Conservation (phyloP, 1,140 invertebrate genomes). For the Pinna nobilis region DNA sequence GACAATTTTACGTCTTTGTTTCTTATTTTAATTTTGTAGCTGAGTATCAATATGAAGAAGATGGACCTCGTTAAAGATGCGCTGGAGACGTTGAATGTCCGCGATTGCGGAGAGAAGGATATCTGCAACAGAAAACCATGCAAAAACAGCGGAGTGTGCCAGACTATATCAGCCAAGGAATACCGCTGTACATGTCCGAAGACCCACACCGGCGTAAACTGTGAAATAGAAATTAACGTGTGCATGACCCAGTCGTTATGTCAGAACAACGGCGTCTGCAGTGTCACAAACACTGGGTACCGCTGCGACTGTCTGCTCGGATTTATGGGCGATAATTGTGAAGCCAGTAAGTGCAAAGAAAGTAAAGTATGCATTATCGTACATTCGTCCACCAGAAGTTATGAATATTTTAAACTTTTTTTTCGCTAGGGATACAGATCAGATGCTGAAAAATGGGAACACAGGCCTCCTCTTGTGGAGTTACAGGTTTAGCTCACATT, state of each 20-base stretch:
- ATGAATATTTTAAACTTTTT: slow-evolving; percentile 1
- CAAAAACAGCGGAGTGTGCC: slow-evolving; percentile 78
- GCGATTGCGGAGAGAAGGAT: slow-evolving; percentile 80
- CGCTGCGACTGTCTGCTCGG: slow-evolving; percentile 87
- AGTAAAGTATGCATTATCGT: not conserved
- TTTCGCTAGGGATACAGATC: too few species aligned
- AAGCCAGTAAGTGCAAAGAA: slow-evolving; percentile 75
- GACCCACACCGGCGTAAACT: slow-evolving; percentile 78
- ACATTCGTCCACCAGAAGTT: not conserved
- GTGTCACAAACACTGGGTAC: slow-evolving; percentile 75
- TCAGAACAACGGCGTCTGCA: slow-evolving; percentile 84
- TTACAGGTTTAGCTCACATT: too few species aligned
- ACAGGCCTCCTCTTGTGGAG: too few species aligned
- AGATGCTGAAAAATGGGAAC: too few species aligned
- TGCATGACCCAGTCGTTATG: slow-evolving; percentile 84
- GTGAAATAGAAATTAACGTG: slow-evolving; percentile 80
- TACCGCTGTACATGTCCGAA: slow-evolving; percentile 79
- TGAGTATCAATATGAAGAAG: slow-evolving; percentile 80
- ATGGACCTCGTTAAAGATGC: slow-evolving; percentile 82
- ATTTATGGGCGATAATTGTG: slow-evolving; percentile 85
- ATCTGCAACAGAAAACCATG: slow-evolving; percentile 79
- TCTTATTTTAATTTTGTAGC: slow-evolving; percentile 72
- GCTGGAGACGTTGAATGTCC: slow-evolving; percentile 83
- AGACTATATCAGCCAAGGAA: slow-evolving; percentile 63
- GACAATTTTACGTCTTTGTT: too few species aligned